These are phyloP conservation scores for Agapornis roseicollis DNA, from an alignment of 2,113 vertebrate genomes.

Conservation along the genomic window DNA sequence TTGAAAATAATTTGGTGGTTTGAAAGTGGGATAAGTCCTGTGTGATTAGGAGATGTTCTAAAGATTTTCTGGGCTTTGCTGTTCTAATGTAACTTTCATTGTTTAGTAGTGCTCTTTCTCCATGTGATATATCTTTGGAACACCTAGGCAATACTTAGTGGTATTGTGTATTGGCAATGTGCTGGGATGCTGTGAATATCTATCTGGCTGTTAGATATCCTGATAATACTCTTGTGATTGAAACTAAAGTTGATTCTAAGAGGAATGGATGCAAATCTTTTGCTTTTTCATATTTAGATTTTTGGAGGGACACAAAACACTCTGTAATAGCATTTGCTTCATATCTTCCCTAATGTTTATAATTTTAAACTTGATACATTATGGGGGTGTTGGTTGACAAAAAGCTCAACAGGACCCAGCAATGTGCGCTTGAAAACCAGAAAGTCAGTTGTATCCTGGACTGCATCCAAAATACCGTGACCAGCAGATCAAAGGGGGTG, in stretches of 20 bases:
- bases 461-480: not conserved
- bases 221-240: not conserved
- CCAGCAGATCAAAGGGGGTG: not conserved
- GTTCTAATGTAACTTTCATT: not conserved
- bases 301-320: not conserved
- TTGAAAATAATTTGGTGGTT: not conserved
- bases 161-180: not conserved
- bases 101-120: not conserved
- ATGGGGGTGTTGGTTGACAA: not conserved
- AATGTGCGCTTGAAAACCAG: not conserved
- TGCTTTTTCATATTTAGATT: not conserved
- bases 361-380: not conserved
- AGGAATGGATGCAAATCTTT: not conserved
- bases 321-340: not conserved
- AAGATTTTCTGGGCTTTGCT: not conserved
- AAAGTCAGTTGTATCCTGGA: not conserved
- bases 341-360: not conserved
- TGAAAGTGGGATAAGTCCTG: not conserved
- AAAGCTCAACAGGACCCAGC: not conserved
- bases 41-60: not conserved
- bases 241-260: not conserved
- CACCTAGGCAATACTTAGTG: not conserved
- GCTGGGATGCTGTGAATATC: not conserved
- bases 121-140: fast-evolving
- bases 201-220: not conserved